These are phyloP conservation scores for Carassius gibelio DNA, from an alignment of 2,113 vertebrate genomes.

Conservation along the genomic window DNA sequence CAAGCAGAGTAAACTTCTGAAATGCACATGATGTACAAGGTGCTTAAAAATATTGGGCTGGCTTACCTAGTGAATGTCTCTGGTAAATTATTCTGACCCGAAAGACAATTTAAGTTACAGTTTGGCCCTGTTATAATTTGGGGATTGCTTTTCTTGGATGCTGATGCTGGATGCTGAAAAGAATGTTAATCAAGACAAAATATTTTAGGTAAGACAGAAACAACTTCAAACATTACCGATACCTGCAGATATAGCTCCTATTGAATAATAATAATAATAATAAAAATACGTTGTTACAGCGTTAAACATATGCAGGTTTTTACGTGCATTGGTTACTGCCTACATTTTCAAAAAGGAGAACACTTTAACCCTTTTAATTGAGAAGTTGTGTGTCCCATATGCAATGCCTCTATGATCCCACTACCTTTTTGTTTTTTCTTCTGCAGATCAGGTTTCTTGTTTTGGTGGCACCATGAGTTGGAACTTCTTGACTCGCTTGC, in stretches of 20 bases:
- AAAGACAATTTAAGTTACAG: neutral
- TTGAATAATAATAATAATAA: too few relatives aligned
- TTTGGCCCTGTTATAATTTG: neutral
- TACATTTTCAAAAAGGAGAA: neutral
- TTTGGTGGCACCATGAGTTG: conserved; percentile 83
- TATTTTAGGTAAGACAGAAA: too few relatives aligned
- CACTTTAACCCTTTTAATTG: too few relatives aligned
- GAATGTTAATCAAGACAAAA: neutral
- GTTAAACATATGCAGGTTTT: neutral
- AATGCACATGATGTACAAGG: too few relatives aligned
- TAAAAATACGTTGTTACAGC: neutral
- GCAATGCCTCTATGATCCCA: neutral
- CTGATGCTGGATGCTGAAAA: neutral
- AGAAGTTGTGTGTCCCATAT: neutral
- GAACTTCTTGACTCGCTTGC: conserved; percentile 86
- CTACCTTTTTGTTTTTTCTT: neutral
- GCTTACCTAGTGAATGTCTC: too few relatives aligned
- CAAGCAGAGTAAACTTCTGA: too few relatives aligned
- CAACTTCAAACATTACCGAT: neutral
- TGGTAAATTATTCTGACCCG: too few relatives aligned
- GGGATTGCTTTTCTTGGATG: neutral
- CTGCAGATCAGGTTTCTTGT: conserved; percentile 53
- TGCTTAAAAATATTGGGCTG: too few relatives aligned
- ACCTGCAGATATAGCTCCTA: neutral
- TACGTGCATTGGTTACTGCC: neutral